phyloP scores from a whole-genome alignment of 1,140 invertebrate species.

The Eciton burchellii region DNA sequence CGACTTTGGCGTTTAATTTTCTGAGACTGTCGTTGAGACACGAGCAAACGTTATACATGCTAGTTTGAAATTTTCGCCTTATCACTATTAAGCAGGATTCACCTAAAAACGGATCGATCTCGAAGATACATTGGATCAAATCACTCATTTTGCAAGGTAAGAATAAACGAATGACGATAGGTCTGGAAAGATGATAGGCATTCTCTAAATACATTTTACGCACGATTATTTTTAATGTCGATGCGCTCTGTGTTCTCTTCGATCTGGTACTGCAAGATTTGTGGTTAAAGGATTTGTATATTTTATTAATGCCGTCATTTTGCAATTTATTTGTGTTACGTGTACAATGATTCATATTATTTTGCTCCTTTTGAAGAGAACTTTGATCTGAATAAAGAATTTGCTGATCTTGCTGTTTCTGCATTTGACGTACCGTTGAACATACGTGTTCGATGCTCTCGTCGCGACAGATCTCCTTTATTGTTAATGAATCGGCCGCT shows the following conservation, averaged over 20 bases:
- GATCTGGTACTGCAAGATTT: too few relatives aligned
- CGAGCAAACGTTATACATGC: constrained; percentile 66
- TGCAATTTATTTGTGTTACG: neutral
- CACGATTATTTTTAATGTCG: constrained; percentile 54
- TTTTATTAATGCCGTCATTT: neutral
- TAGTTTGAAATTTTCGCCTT: constrained; percentile 62
- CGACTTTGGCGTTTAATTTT: constrained; percentile 34
- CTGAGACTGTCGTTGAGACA: constrained; percentile 66
- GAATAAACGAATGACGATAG: constrained; percentile 15
- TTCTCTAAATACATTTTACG: neutral
- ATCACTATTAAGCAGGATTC: constrained; percentile 56
- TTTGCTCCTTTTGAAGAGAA: constrained; percentile 41
- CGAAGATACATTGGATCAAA: constrained; percentile 62
- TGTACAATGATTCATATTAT: constrained; percentile 44
- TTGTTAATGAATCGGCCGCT: neutral
- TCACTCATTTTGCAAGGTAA: constrained; percentile 70
- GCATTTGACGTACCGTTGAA: neutral
- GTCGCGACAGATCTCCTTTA: neutral
- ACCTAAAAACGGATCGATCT: constrained; percentile 57
- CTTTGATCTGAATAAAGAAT: constrained; percentile 38
- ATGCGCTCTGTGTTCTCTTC: neutral
- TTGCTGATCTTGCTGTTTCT: neutral
- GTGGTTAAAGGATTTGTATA: neutral
- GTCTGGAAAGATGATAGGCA: neutral
- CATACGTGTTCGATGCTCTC: neutral